Conservation (phyloP, 2,113 vertebrate genomes). For the Eudyptes chrysolophus region DNA sequence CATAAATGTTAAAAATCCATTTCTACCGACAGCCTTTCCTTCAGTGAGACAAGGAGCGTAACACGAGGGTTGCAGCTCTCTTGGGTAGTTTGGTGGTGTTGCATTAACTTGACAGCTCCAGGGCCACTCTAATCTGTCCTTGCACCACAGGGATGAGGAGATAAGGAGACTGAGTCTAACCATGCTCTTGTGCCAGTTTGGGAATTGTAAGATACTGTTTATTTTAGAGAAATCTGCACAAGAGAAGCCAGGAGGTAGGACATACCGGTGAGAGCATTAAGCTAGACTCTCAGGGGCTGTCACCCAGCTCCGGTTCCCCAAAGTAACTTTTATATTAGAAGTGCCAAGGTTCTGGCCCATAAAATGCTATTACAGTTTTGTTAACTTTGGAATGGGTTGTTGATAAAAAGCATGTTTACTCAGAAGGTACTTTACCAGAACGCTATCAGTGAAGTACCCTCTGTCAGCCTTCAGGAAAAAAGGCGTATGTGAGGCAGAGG, state of each 20-base stretch:
- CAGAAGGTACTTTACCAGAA: background rate
- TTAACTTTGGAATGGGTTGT: background rate
- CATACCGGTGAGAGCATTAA: background rate
- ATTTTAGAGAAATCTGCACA: background rate
- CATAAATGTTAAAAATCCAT: conserved; percentile 26
- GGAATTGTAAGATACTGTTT: background rate
- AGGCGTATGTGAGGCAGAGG: background rate
- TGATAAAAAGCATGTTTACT: background rate
- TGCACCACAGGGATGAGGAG: background rate
- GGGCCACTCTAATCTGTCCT: background rate
- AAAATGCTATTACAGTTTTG: background rate
- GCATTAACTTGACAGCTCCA: background rate
- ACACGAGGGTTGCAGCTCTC: background rate
- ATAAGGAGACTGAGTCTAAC: background rate
- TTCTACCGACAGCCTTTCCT: background rate
- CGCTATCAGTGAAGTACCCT: background rate
- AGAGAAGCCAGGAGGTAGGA: background rate
- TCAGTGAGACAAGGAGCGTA: background rate
- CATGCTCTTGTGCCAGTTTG: background rate
- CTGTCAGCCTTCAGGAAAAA: conserved; percentile 11
- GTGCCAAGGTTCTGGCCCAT: background rate
- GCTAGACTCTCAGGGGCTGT: background rate
- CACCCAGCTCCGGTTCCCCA: background rate
- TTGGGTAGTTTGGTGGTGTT: background rate
- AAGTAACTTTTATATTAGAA: background rate